phyloP scores from a whole-genome alignment of 2,113 vertebrate genomes.

The Pteropus alecto region DNA sequence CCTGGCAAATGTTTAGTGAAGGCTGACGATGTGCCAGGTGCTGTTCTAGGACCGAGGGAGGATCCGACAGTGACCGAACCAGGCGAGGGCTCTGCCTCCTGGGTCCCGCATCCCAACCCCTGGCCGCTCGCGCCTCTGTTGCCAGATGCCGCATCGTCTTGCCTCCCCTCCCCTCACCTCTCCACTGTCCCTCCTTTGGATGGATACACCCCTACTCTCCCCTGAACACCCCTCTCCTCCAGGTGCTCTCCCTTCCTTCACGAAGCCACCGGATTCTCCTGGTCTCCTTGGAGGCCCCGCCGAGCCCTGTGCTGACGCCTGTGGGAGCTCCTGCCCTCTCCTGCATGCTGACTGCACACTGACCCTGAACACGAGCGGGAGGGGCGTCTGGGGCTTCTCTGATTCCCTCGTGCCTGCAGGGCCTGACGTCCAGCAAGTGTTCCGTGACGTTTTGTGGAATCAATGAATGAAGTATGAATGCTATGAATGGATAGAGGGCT shows the following conservation, averaged over 20 bases:
- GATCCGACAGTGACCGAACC: rapidly evolving
- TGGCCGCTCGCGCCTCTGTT: rapidly evolving
- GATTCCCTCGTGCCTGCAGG: not conserved
- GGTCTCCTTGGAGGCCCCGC: not conserved
- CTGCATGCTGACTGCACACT: rapidly evolving
- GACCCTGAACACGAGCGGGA: not conserved
- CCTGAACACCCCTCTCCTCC: rapidly evolving
- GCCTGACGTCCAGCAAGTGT: not conserved
- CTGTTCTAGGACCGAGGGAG: not conserved
- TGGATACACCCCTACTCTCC: too few species aligned
- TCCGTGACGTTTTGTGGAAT: not conserved
- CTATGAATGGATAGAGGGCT: rapidly evolving
- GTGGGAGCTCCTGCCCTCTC: rapidly evolving
- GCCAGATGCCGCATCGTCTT: not conserved
- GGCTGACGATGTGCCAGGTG: rapidly evolving
- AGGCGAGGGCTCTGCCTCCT: not conserved
- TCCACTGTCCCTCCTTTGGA: not conserved
- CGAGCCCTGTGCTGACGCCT: rapidly evolving
- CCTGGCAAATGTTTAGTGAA: not conserved
- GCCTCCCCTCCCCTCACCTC: not conserved
- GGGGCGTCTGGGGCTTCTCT: not conserved
- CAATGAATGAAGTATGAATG: not conserved
- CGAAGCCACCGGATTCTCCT: not conserved
- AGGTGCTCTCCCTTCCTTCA: too few species aligned
- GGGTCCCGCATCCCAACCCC: not conserved